Evolutionary conservation across 2,888 invertebrate species (phyloP).

Genomic region (Dolichomitus sp.): DNA sequence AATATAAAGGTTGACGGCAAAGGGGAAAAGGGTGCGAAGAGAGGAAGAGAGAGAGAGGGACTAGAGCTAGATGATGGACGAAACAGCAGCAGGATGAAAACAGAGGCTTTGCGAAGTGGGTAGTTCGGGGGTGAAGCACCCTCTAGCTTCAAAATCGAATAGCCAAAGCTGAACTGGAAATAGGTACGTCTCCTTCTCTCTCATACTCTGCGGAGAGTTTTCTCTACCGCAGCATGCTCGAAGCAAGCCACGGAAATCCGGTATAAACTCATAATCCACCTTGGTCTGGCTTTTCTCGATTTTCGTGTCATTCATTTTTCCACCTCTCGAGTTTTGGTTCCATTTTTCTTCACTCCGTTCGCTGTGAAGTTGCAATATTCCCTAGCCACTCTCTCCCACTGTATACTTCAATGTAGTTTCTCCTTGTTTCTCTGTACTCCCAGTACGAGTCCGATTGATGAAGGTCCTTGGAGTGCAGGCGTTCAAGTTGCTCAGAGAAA

Average conservation of each 20-base stretch:
- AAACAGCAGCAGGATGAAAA: conserved; percentile 63
- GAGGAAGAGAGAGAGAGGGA: conserved; percentile 5
- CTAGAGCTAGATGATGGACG: conserved; percentile 53
- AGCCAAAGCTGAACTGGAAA: conserved; percentile 68
- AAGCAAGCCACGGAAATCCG: conserved; percentile 69
- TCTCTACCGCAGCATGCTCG: conserved; percentile 50
- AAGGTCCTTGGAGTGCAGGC: not conserved
- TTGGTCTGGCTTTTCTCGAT: conserved; percentile 59
- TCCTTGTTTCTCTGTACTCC: not conserved
- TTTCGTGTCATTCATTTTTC: conserved; percentile 44
- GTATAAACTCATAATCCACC: conserved; percentile 76
- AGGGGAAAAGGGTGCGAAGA: conserved; percentile 17
- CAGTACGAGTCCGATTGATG: not conserved
- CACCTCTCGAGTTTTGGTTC: not conserved
- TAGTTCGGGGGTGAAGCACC: conserved; percentile 43
- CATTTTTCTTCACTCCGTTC: conserved; percentile 8
- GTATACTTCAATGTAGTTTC: not conserved
- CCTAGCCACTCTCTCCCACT: not conserved
- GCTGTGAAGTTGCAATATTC: conserved; percentile 13
- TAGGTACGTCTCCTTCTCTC: conserved; percentile 11
- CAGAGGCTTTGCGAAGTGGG: conserved; percentile 44
- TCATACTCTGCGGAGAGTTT: not conserved
- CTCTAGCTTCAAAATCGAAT: conserved; percentile 75
- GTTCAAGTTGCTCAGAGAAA: not conserved
- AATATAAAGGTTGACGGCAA: conserved; percentile 39